These are phyloP conservation scores for Bos taurus DNA, from an alignment of 2,113 vertebrate genomes.

Conservation along the genomic window DNA sequence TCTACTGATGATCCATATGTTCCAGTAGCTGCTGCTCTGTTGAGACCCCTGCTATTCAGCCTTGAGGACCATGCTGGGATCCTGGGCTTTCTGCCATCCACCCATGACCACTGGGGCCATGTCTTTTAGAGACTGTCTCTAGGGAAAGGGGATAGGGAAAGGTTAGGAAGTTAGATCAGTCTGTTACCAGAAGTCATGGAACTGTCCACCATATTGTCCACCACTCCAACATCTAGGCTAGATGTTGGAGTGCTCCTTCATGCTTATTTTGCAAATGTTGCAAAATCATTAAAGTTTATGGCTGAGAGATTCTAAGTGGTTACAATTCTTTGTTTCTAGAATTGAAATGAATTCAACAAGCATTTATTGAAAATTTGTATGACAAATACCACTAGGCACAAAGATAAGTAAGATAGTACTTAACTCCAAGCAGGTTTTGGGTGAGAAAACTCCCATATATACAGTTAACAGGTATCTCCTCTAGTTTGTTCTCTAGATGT, in stretches of 20 bases:
- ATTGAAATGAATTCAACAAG: neutral
- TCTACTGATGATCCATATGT: neutral
- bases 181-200: neutral
- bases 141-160: too few species aligned
- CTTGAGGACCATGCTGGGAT: neutral
- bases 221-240: neutral
- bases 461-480: neutral
- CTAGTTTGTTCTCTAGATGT: neutral
- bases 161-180: neutral
- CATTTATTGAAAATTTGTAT: neutral
- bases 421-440: neutral
- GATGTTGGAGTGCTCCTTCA: neutral
- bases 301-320: neutral
- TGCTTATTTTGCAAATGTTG: neutral
- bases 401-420: neutral
- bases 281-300: neutral
- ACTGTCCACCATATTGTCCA: neutral
- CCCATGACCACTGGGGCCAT: neutral
- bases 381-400: neutral
- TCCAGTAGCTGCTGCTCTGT: conserved; percentile 18
- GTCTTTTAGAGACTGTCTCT: neutral
- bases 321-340: neutral
- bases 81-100: conserved; percentile 4
- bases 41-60: neutral
- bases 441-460: neutral